Evolutionary conservation across 2,113 vertebrate species (phyloP).

Genomic region (Todiramphus chloris): DNA sequence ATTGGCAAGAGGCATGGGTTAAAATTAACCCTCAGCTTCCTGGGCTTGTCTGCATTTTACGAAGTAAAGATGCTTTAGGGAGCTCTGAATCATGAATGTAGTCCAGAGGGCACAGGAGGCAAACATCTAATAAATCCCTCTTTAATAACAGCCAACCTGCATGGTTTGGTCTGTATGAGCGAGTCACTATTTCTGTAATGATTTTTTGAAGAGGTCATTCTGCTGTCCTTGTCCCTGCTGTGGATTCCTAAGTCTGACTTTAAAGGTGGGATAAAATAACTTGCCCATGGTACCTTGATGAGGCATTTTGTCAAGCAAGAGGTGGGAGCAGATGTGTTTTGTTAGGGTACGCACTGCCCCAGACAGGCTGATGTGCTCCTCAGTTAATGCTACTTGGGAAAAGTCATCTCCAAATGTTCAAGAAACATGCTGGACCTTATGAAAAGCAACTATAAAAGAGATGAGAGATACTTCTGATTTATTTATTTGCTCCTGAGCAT

Average conservation of each 20-base stretch:
- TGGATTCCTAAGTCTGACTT: not conserved
- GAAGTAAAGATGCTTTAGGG: not conserved
- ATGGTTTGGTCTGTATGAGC: not conserved
- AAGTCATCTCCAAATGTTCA: rapidly evolving
- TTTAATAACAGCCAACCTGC: not conserved
- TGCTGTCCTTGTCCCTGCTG: not conserved
- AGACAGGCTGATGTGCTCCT: not conserved
- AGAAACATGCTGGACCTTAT: not conserved
- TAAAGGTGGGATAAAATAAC: not conserved
- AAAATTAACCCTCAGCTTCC: not conserved
- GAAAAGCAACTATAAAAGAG: not conserved
- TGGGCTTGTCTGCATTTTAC: not conserved
- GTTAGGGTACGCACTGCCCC: not conserved
- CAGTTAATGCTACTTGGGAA: not conserved
- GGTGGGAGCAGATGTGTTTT: not conserved
- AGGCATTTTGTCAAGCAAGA: not conserved
- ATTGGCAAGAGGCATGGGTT: not conserved
- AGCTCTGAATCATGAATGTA: not conserved
- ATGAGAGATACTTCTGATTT: not conserved
- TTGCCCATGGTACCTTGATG: not conserved
- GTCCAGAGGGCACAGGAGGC: not conserved
- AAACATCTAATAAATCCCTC: not conserved
- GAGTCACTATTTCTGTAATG: not conserved
- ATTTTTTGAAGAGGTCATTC: not conserved
- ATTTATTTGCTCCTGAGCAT: not conserved